These are phyloP conservation scores for Manis javanica DNA, from an alignment of 2,797 vertebrate genomes.

Conservation along the genomic window DNA sequence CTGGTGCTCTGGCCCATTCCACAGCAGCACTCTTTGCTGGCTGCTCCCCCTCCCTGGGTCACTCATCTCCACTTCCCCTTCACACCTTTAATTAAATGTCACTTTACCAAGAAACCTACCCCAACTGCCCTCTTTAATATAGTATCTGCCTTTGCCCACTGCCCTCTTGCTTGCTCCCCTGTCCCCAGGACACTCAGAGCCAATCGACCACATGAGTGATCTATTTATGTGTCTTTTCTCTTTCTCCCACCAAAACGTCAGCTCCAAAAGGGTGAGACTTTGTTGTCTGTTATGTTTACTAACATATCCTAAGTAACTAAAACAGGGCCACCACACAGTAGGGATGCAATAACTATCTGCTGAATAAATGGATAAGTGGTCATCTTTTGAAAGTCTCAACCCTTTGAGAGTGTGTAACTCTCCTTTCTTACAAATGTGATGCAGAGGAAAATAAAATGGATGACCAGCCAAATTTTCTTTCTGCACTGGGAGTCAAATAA, in stretches of 20 bases:
- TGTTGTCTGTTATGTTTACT: not conserved
- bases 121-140: not conserved
- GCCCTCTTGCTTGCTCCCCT: not conserved
- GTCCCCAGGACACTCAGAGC: not conserved
- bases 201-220: not conserved
- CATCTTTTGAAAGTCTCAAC: not conserved
- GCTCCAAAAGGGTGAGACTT: not conserved
- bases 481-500: not conserved
- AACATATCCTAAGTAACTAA: not conserved
- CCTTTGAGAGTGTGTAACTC: not conserved
- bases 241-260: not conserved
- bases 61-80: not conserved
- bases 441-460: not conserved
- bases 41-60: not conserved
- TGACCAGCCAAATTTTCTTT: not conserved
- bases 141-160: no score
- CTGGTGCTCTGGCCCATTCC: no score
- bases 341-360: not conserved
- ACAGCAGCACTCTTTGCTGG: rapidly evolving
- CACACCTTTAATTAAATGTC: not conserved
- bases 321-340: no score
- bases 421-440: not conserved
- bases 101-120: not conserved
- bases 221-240: rapidly evolving
- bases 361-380: not conserved